Conservation (phyloP, 2,888 invertebrate species). For the Drosophila fulvimacula region DNA sequence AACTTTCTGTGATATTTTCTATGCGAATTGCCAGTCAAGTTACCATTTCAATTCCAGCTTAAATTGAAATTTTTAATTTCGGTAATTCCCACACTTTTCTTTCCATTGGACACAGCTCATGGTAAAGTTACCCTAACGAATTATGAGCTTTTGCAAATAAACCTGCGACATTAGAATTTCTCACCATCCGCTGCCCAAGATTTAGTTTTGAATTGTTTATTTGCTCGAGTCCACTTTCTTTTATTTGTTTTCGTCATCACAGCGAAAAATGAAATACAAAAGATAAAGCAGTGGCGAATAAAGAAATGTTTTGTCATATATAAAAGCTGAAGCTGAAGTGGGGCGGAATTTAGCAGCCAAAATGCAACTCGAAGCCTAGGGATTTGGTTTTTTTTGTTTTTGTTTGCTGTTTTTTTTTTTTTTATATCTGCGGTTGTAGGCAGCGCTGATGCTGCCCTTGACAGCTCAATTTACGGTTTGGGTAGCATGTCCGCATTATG, state of each 20-base stretch:
- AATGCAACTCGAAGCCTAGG: conserved; percentile 43
- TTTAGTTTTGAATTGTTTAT: conserved; percentile 31
- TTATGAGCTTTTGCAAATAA: conserved; percentile 1
- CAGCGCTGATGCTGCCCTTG: conserved; percentile 48
- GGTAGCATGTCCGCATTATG: conserved; percentile 54
- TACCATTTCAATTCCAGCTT: not conserved
- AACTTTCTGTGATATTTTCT: not conserved
- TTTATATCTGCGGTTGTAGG: conserved; percentile 30
- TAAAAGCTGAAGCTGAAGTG: conserved; percentile 39
- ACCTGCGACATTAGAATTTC: conserved; percentile 3
- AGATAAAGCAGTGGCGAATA: conserved; percentile 8
- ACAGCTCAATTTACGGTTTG: conserved; percentile 52
- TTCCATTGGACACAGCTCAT: not conserved
- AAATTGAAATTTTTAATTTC: not conserved
- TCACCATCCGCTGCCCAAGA: not conserved
- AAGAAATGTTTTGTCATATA: conserved; percentile 30
- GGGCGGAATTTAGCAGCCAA: conserved; percentile 20
- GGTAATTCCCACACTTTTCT: too few relatives aligned
- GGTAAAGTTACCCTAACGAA: not conserved
- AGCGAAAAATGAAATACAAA: conserved; percentile 4
- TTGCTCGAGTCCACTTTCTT: conserved; percentile 1
- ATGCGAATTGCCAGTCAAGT: not conserved
- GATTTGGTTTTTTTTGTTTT: conserved; percentile 23
- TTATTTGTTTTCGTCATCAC: conserved; percentile 18
- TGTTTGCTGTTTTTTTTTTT: not conserved